Percentiles rank a stretch among this genome's conserved stretches.
Evolutionary conservation across 2,888 invertebrate species (phyloP).

Genomic region (Cepaea hortensis): DNA sequence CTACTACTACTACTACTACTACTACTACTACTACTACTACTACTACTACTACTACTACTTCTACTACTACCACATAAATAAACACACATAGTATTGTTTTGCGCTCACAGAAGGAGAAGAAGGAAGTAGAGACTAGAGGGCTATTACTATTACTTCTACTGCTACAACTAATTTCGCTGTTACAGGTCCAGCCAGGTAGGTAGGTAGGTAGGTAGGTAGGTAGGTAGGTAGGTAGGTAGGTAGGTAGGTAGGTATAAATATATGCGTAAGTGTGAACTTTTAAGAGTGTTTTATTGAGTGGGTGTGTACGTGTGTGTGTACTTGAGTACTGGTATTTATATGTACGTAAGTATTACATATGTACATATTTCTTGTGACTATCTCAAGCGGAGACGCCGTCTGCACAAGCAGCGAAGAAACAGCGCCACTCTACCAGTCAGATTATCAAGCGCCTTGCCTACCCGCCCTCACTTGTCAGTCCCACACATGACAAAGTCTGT

Average conservation of each 20-base stretch:
- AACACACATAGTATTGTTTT: too few species aligned
- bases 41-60: neutral
- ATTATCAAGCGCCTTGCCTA: conserved; percentile 59
- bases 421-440: conserved; percentile 52
- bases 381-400: neutral
- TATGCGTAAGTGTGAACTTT: neutral
- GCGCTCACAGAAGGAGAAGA: too few species aligned
- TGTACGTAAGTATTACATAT: neutral
- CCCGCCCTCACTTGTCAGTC: conserved; percentile 54
- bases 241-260: too few species aligned
- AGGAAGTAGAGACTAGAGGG: too few species aligned
- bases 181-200: too few species aligned
- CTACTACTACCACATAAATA: too few species aligned
- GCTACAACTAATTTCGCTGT: neutral
- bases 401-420: conserved; percentile 34
- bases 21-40: too few species aligned
- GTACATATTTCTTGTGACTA: neutral
- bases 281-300: neutral
- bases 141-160: too few species aligned
- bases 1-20: too few species aligned
- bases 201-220: too few species aligned
- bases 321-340: neutral
- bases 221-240: too few species aligned
- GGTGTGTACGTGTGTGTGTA: neutral
- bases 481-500: conserved; percentile 62